phyloP scores from a whole-genome alignment of 2,888 invertebrate species.

The Notocelia uddmanniana region DNA sequence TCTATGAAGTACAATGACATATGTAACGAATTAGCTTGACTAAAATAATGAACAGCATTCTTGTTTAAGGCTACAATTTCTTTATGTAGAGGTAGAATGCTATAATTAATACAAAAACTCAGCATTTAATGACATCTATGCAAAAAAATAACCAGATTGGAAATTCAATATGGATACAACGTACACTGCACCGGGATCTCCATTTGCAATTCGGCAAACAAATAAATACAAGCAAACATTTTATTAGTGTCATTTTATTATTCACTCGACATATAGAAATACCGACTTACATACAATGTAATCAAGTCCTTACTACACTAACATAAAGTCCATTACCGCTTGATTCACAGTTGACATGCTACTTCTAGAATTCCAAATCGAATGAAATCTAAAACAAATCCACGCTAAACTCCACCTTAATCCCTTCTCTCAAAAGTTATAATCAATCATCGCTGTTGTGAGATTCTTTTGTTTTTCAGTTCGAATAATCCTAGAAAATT shows the following conservation, averaged over 20 bases:
- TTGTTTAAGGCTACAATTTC: too few species aligned
- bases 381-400: neutral
- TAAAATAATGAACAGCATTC: too few species aligned
- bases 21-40: too few species aligned
- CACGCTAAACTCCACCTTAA: constrained; percentile 4
- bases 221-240: constrained; percentile 27
- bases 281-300: neutral
- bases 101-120: too few species aligned
- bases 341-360: neutral
- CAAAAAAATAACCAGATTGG: too few species aligned
- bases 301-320: neutral
- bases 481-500: constrained; percentile 40
- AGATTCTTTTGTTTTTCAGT: neutral
- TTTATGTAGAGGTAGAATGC: too few species aligned
- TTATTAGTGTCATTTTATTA: constrained; percentile 29
- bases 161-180: neutral
- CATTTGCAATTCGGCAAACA: constrained; percentile 9
- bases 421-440: neutral
- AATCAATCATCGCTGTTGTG: neutral
- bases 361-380: constrained; percentile 1
- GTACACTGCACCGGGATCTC: neutral
- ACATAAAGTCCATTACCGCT: constrained; percentile 5
- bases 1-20: too few species aligned
- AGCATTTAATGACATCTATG: too few species aligned
- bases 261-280: constrained; percentile 12